These are phyloP conservation scores for Brenthis ino DNA, from an alignment of 2,888 invertebrate genomes.

Conservation along the genomic window DNA sequence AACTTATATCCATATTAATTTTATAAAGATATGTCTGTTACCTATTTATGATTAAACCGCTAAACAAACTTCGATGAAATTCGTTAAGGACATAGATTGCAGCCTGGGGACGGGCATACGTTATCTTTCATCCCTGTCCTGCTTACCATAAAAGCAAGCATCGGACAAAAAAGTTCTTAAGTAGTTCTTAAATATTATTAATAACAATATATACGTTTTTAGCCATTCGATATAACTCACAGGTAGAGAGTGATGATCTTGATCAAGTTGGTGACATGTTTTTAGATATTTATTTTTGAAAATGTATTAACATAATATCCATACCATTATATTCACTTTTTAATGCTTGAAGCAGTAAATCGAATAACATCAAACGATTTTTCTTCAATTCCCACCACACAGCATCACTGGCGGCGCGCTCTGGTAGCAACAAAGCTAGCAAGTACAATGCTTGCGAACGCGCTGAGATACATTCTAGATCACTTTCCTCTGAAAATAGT, in stretches of 20 bases:
- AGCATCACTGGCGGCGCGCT: conserved; percentile 53
- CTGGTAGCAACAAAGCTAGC: conserved; percentile 54
- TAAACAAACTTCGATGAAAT: no score
- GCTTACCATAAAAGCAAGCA: no score
- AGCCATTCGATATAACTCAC: no score
- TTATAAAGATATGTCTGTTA: no score
- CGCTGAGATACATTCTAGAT: conserved; percentile 45
- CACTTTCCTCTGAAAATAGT: conserved; percentile 52
- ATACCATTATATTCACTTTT: conserved; percentile 60
- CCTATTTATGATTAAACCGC: no score
- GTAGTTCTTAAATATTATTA: no score
- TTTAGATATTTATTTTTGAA: background rate
- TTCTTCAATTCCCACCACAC: conserved; percentile 59
- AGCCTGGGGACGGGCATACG: no score
- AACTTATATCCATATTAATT: background rate
- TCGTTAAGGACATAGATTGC: no score
- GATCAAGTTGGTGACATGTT: background rate
- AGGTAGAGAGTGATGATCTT: no score
- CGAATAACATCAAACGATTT: conserved; percentile 46
- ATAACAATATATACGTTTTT: no score
- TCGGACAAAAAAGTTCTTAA: no score
- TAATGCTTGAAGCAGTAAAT: conserved; percentile 58
- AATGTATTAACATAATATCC: background rate
- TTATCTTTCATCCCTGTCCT: no score
- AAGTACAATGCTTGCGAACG: conserved; percentile 59